Conservation (phyloP, 2,888 invertebrate species). For the Zygogramma bicolorata region DNA sequence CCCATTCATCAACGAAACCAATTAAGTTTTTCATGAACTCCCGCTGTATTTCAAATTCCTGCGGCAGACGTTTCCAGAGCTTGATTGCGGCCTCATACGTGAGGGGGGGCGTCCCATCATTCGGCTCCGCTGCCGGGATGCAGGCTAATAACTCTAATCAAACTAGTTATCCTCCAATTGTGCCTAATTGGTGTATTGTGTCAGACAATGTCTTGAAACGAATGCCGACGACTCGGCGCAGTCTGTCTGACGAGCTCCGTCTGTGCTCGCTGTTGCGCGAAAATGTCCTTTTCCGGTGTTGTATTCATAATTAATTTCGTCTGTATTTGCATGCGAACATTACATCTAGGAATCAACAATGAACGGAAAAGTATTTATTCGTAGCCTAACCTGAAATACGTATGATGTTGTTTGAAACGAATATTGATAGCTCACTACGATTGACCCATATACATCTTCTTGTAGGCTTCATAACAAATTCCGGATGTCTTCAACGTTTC, state of each 20-base stretch:
- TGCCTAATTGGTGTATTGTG: constrained; percentile 58
- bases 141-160: constrained; percentile 54
- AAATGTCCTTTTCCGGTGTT: constrained; percentile 13
- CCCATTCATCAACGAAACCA: constrained; percentile 2
- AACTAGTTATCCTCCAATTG: constrained; percentile 58
- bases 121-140: constrained; percentile 16
- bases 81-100: constrained; percentile 43
- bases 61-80: constrained; percentile 25
- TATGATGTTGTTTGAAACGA: too few species aligned
- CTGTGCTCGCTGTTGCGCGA: neutral
- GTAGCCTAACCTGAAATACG: too few species aligned
- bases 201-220: constrained; percentile 50
- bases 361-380: too few species aligned
- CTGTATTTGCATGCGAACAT: constrained; percentile 44
- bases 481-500: too few species aligned
- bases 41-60: constrained; percentile 19
- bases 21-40: neutral
- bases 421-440: too few species aligned
- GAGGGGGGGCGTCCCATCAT: constrained; percentile 26
- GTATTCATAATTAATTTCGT: constrained; percentile 42
- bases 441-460: too few species aligned
- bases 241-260: constrained; percentile 19
- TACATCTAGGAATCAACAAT: constrained; percentile 23
- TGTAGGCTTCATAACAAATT: too few species aligned
- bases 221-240: constrained; percentile 46